These are phyloP conservation scores for Eilema caniola DNA, from an alignment of 2,888 invertebrate genomes.

Conservation along the genomic window DNA sequence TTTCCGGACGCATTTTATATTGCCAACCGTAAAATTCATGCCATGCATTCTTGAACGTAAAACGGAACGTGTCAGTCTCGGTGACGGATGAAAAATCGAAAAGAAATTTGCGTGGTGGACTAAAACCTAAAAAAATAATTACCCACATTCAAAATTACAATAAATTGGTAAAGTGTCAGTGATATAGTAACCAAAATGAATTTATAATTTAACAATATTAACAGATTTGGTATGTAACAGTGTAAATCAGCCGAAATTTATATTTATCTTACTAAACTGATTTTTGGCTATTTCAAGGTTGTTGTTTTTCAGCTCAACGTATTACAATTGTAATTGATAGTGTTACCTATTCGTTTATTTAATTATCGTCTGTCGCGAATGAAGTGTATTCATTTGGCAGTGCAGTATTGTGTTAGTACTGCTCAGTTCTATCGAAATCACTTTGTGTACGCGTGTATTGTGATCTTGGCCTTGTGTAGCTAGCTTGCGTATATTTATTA, in stretches of 20 bases:
- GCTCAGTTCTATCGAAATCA: slow-evolving; percentile 46
- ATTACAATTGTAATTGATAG: slow-evolving; percentile 70
- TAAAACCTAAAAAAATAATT: slow-evolving; percentile 34
- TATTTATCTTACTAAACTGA: slow-evolving; percentile 57
- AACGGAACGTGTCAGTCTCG: slow-evolving; percentile 61
- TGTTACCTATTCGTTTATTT: slow-evolving; percentile 72
- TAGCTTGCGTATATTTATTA: slow-evolving; percentile 62
- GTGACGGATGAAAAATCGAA: slow-evolving; percentile 56
- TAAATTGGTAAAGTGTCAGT: slow-evolving; percentile 37
- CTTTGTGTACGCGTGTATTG: slow-evolving; percentile 51
- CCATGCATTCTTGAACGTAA: slow-evolving; percentile 37
- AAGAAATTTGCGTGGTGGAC: slow-evolving; percentile 43
- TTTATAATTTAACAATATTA: slow-evolving; percentile 28
- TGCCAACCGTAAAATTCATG: slow-evolving; percentile 13
- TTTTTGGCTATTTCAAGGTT: slow-evolving; percentile 79
- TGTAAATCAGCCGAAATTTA: slow-evolving; percentile 46
- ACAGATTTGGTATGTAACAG: slow-evolving; percentile 67
- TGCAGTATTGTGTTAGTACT: slow-evolving; percentile 51
- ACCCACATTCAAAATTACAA: slow-evolving; percentile 25
- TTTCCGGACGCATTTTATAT: neutral
- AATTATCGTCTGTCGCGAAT: slow-evolving; percentile 70
- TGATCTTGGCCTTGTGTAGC: slow-evolving; percentile 75
- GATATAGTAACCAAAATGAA: slow-evolving; percentile 49
- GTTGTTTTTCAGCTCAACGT: slow-evolving; percentile 71
- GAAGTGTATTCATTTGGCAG: slow-evolving; percentile 64